Base-by-base conservation (phyloP, 92 coral and sea anemone species). In the Actinostola sp. region DNA sequence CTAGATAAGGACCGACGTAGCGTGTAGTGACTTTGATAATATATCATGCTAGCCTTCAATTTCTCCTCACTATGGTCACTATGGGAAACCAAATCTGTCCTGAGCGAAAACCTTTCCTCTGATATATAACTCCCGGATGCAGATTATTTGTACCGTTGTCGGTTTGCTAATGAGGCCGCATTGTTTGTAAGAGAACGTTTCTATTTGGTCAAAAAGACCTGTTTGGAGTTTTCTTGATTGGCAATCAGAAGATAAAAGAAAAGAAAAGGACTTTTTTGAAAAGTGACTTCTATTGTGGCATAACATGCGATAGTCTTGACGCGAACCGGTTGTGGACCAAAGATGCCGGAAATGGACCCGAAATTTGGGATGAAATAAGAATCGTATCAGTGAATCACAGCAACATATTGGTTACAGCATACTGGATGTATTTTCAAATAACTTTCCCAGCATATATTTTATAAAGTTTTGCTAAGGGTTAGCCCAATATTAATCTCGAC, bases 401-500 rank as follows among this genome's bases (percentile, higher is more conserved):
- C 63, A 13, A 46, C 36, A 57, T 27, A 57, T 27, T n/a, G 27
- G 19, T 6, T 46, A 13, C 53, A 13, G 4, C 9, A 46, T 6
- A 57, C 27, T 5, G 14, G 63, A 27, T 57, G 32, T 11, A 17
- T 29, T 54, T 57, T 27, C 19, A 57, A 57, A 26, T 57, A 27
- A 12, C n/a, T 8, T 19, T 50, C 29, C 8, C 27, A 13, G 38
- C 3, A 27, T 63, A 24, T n/a, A 32, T 29, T 24, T 73, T 62
- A 52, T 45, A 49, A 48, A 34, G 34, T 43, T 63, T 75, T 75
- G 63, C 64, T 28, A 25, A 29, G 56, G 72, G 29, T n/a, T 17
- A 17, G 60, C 19, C 58, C 42, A 21, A 39, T 27, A 75, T 75
- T 63, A 64, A 75, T 75, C 70, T 60, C 53, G 48, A 25, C 64